Conservation (phyloP, 2,888 invertebrate species). For the Brachyptera putata region DNA sequence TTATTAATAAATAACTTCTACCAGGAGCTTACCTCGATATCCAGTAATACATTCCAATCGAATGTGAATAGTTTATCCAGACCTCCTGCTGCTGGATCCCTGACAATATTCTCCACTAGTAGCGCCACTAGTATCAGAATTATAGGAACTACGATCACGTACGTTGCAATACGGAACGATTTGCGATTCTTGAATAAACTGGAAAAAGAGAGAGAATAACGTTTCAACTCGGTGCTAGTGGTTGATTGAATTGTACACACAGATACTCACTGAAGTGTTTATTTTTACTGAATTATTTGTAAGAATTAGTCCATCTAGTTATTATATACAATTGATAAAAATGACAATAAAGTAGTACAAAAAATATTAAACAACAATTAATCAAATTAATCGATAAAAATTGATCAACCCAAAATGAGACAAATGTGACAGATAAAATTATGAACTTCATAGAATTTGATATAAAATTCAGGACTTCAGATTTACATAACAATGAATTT, state of each 20-base stretch:
- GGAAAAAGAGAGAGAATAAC: slow-evolving; percentile 26
- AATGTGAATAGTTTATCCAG: slow-evolving; percentile 32
- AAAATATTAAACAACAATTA: no score
- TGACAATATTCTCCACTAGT: slow-evolving; percentile 41
- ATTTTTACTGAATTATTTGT: no score
- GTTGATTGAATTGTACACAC: background rate
- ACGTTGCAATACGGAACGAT: slow-evolving; percentile 49
- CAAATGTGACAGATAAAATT: no score
- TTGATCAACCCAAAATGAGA: no score
- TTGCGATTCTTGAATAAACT: slow-evolving; percentile 50
- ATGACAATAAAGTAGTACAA: no score
- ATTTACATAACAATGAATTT: no score
- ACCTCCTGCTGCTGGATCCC: slow-evolving; percentile 36
- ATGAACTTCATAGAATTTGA: no score
- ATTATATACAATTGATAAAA: no score
- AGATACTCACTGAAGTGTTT: background rate
- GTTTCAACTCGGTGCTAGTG: background rate
- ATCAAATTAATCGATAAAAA: no score
- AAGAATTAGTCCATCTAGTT: no score
- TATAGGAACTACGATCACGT: slow-evolving; percentile 44
- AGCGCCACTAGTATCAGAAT: slow-evolving; percentile 44
- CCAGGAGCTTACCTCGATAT: slow-evolving; percentile 45
- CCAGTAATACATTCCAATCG: slow-evolving; percentile 42
- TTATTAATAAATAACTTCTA: no score
- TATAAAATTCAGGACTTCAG: no score